Base-by-base conservation (phyloP, 2,888 invertebrate genomes). In the Melieria picta region DNA sequence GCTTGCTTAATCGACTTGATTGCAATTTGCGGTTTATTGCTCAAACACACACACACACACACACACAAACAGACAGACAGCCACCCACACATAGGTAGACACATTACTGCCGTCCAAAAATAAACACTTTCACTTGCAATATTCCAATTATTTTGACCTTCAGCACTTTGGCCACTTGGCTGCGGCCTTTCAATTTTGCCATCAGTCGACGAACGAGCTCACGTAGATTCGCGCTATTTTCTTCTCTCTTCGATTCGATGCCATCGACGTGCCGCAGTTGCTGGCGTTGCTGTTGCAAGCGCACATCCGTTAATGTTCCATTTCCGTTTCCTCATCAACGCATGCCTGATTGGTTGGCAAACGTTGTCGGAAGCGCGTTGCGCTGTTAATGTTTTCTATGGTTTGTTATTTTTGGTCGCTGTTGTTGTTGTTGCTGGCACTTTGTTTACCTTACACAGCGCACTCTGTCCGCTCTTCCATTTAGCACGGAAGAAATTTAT, bases 241-340 rank as follows among this genome's bases (percentile, higher is more conserved):
- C 9, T 30, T 43, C 30, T 62, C 56, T 30, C 16, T 62, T 13
- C 4, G 42, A 50, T 64, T 50, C 42, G 11, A 11, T 48, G n/a
- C 42, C 67, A 72, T 30, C 30, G 2, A 30, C 30, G 30, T 30
- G 30, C 30, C 30, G 3, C 62, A 58, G 50, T 69, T 61, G 66
- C 61, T 65, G 16, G 10, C 65, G 67, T 71, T 56, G 73, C 63
- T 75, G 65, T 43, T 72, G 74, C 72, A 60, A 69, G 72, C 75
- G 67, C 42, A 55, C 70, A 71, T 68, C 76, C 78, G 66, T 80
- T 80, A 78, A 81, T 80, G 75, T 77, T 78, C 76, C 80, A 79
- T 78, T 81, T 81, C 81, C 81, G 79, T 69, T 81, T 79, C 73
- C 79, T 68, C 77, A 73, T 77, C 78, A 74, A 68, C 63, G 61